phyloP scores from a whole-genome alignment of 23 tunicate genomes.

The Halocynthia roretzi region DNA sequence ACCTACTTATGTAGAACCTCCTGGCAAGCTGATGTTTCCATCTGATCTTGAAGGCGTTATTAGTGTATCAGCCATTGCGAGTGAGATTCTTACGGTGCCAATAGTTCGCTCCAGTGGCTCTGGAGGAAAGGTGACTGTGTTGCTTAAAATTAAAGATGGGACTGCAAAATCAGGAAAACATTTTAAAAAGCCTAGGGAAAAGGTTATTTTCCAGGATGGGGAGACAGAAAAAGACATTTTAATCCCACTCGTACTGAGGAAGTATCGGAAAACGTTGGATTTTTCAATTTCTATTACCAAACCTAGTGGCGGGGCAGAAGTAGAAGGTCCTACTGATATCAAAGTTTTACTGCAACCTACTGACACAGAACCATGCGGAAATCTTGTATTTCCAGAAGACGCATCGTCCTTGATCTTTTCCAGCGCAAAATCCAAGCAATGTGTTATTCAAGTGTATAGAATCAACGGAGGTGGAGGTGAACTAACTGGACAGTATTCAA shows the following conservation, averaged over 20 bases:
- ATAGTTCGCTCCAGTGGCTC: conserved; percentile 11
- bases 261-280: background rate
- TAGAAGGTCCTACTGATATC: background rate
- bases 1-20: conserved; percentile 4
- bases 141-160: conserved; percentile 5
- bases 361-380: conserved; percentile 9
- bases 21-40: conserved; percentile 1
- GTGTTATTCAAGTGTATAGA: conserved; percentile 9
- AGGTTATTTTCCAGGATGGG: background rate
- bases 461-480: conserved; percentile 14
- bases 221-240: no score
- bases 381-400: background rate
- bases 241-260: no score
- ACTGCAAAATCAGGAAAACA: background rate
- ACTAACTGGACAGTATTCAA: background rate
- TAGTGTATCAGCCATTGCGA: background rate
- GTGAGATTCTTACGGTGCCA: conserved; percentile 6
- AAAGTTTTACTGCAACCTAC: conserved; percentile 33
- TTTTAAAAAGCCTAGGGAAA: background rate
- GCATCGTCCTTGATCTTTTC: background rate
- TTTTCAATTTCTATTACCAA: no score
- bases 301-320: background rate
- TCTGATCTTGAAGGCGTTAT: no score
- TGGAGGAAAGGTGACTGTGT: conserved; percentile 14
- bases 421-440: no score